These are phyloP conservation scores for Trissolcus brochymenae DNA, from an alignment of 2,888 invertebrate genomes.

Conservation along the genomic window DNA sequence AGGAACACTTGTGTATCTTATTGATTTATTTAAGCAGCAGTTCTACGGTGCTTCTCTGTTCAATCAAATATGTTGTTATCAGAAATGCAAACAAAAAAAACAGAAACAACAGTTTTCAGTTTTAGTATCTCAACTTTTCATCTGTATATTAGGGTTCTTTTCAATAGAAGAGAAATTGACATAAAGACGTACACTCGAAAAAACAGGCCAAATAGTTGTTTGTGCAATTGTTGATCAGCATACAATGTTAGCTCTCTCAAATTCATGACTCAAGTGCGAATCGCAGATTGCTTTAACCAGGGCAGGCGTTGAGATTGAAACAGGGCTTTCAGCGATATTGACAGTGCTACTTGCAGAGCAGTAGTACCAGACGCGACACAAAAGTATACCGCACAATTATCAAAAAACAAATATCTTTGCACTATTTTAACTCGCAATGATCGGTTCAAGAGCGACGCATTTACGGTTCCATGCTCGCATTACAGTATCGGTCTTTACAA, in stretches of 20 bases:
- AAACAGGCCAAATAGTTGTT: slow-evolving; percentile 28
- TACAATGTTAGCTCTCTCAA: neutral
- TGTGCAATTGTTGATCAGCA: slow-evolving; percentile 20
- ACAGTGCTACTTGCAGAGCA: slow-evolving; percentile 1
- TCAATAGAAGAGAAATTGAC: neutral
- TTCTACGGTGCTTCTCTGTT: neutral
- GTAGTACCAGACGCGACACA: slow-evolving; percentile 8
- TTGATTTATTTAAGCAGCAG: neutral
- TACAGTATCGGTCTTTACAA: slow-evolving; percentile 12
- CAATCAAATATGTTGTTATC: too few species aligned
- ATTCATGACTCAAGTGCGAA: slow-evolving; percentile 1
- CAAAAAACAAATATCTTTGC: slow-evolving; percentile 31
- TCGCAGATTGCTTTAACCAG: slow-evolving; percentile 19
- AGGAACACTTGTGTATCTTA: slow-evolving; percentile 25
- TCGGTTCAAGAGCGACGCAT: slow-evolving; percentile 9
- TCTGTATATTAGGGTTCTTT: neutral
- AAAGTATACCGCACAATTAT: slow-evolving; percentile 4
- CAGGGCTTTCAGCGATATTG: slow-evolving; percentile 15
- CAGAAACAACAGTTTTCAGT: too few species aligned
- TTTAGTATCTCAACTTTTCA: neutral
- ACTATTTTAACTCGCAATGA: neutral
- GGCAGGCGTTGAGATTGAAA: slow-evolving; percentile 7
- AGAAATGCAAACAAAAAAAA: too few species aligned
- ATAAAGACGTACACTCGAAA: neutral
- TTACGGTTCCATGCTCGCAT: neutral